A percentile compares a stretch with the other conserved stretches of the same genome.
phyloP scores from a whole-genome alignment of 2,888 invertebrate species.

The Anthoptus insignis region DNA sequence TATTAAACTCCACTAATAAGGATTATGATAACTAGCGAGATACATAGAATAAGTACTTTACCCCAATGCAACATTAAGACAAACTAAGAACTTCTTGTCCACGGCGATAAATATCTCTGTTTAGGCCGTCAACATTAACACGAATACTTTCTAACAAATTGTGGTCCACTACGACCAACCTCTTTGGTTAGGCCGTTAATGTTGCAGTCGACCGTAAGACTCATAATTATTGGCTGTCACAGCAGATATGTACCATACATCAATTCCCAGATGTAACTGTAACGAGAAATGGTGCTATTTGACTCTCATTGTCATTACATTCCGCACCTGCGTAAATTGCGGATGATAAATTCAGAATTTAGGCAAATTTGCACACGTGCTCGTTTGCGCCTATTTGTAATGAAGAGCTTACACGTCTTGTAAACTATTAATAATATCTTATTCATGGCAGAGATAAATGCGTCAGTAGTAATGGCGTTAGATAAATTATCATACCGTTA shows the following conservation, averaged over 20 bases:
- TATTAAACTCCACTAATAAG: too few relatives aligned
- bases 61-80: too few relatives aligned
- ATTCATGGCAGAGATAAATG: conserved; percentile 3
- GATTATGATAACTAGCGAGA: too few relatives aligned
- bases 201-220: background rate
- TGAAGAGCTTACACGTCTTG: conserved; percentile 15
- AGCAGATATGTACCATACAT: background rate
- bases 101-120: too few relatives aligned
- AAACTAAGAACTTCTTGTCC: too few relatives aligned
- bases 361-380: conserved; percentile 26
- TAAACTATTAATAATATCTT: conserved; percentile 23
- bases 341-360: conserved; percentile 35
- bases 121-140: too few relatives aligned
- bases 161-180: too few relatives aligned
- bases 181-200: too few relatives aligned
- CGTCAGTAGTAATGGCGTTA: conserved; percentile 9
- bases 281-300: conserved; percentile 22
- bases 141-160: too few relatives aligned
- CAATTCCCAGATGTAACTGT: background rate
- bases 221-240: background rate
- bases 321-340: conserved; percentile 34
- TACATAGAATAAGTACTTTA: too few relatives aligned
- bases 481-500: too few relatives aligned
- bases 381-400: conserved; percentile 32
- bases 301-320: conserved; percentile 15